A percentile compares a stretch with the other conserved stretches of the same genome.
phyloP scores from a whole-genome alignment of 2,888 invertebrate species.

The Clostera curtula region DNA sequence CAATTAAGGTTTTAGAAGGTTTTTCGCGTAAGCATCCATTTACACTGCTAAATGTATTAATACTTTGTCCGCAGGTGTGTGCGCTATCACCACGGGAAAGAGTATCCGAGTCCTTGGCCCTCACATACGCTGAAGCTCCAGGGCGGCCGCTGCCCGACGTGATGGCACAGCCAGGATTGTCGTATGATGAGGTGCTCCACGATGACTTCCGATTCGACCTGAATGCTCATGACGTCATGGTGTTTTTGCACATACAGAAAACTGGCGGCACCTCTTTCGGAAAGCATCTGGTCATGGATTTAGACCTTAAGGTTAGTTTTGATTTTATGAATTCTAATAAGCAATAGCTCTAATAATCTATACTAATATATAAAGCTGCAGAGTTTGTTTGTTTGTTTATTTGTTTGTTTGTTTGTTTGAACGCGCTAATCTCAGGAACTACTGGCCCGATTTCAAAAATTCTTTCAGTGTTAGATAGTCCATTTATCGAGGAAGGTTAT shows the following conservation, averaged over 20 bases:
- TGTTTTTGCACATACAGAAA: constrained; percentile 98
- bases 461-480: no score
- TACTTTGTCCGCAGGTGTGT: constrained; percentile 75
- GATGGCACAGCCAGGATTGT: constrained; percentile 80
- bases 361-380: no score
- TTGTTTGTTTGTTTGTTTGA: no score
- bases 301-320: constrained; percentile 82
- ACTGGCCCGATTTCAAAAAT: no score
- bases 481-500: no score
- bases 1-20: no score
- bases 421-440: no score
- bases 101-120: constrained; percentile 70
- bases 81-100: constrained; percentile 80
- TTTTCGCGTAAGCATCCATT: no score
- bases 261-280: constrained; percentile 99
- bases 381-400: no score
- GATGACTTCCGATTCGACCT: constrained; percentile 93
- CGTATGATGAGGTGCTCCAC: constrained; percentile 90
- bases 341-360: no score
- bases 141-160: constrained; percentile 69
- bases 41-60: constrained; percentile 5
- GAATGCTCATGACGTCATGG: constrained; percentile 96
- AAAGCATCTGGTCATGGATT: constrained; percentile 94
- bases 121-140: constrained; percentile 66
- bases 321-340: constrained; percentile 1